These are phyloP conservation scores for Clarias laeviceps DNA, from an alignment of 2,797 vertebrate species.

Conservation along the genomic window DNA sequence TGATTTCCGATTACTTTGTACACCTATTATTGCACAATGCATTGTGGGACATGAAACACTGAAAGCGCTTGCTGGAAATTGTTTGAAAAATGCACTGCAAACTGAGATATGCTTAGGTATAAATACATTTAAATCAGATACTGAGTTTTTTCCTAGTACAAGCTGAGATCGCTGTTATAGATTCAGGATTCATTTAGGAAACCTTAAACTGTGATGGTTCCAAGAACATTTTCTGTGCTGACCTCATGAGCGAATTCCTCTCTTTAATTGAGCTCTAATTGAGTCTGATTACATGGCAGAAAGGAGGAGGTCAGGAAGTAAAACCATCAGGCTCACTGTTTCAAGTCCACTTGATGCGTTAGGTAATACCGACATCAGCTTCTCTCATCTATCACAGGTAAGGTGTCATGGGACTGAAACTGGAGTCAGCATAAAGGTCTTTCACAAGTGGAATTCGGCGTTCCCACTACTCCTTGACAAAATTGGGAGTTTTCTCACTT, in stretches of 20 bases:
- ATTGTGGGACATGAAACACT: background rate
- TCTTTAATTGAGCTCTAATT: constrained; percentile 72
- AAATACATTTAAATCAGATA: background rate
- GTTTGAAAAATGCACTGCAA: background rate
- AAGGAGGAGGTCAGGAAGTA: constrained; percentile 58
- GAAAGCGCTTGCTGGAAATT: background rate
- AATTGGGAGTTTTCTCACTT: background rate
- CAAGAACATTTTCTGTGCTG: constrained; percentile 62
- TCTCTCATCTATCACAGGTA: constrained; percentile 64
- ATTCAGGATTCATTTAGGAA: constrained; percentile 64
- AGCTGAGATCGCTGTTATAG: constrained; percentile 54
- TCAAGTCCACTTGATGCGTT: constrained; percentile 27
- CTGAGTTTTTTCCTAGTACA: constrained; percentile 29
- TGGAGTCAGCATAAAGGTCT: constrained; percentile 42
- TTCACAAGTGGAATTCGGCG: constrained; percentile 27
- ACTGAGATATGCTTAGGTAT: background rate
- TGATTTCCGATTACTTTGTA: background rate
- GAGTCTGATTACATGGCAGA: constrained; percentile 69
- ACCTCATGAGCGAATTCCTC: constrained; percentile 70
- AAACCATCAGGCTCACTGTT: constrained; percentile 40
- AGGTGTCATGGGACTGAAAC: constrained; percentile 64
- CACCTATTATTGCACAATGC: background rate
- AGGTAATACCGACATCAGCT: constrained; percentile 56
- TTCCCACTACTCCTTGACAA: constrained; percentile 9
- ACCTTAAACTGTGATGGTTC: constrained; percentile 60